phyloP scores from a whole-genome alignment of 53 echinoderm and acorn worm genomes.

The Luidia sarsii region DNA sequence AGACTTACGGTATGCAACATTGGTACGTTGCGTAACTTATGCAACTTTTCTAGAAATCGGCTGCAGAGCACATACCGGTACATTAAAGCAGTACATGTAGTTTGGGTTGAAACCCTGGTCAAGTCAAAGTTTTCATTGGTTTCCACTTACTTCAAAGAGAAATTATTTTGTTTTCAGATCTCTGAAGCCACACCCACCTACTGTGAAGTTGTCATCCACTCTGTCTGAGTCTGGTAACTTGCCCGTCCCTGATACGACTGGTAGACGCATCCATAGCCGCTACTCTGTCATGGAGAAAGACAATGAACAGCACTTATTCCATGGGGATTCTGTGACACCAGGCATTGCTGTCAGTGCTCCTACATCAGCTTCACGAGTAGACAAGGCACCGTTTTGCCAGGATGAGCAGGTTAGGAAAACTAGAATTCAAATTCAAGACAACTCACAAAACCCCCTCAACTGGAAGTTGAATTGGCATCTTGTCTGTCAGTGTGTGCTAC shows the following conservation, averaged over 20 bases:
- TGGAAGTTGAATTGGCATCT: no score
- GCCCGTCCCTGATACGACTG: slow-evolving; percentile 11
- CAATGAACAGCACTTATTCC: slow-evolving; percentile 52
- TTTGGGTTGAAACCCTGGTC: no score
- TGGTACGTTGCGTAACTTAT: background rate
- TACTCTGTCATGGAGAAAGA: slow-evolving; percentile 45
- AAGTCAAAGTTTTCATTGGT: no score
- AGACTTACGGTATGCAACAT: no score
- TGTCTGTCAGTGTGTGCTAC: no score
- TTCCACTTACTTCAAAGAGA: no score
- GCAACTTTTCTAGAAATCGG: no score
- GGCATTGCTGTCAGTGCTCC: slow-evolving; percentile 42
- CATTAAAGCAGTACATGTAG: no score
- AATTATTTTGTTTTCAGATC: background rate
- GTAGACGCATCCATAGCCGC: slow-evolving; percentile 56
- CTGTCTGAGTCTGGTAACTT: slow-evolving; percentile 42
- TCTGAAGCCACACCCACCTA: slow-evolving; percentile 46
- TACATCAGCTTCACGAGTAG: background rate
- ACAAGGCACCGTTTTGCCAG: slow-evolving; percentile 36
- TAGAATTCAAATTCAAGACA: no score
- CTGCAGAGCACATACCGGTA: no score
- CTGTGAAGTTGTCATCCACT: slow-evolving; percentile 30
- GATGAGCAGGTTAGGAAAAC: slow-evolving; percentile 81
- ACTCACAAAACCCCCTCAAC: no score
- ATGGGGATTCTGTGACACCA: slow-evolving; percentile 67